Conservation (phyloP, 2,113 vertebrate species). For the Gambusia holbrooki region DNA sequence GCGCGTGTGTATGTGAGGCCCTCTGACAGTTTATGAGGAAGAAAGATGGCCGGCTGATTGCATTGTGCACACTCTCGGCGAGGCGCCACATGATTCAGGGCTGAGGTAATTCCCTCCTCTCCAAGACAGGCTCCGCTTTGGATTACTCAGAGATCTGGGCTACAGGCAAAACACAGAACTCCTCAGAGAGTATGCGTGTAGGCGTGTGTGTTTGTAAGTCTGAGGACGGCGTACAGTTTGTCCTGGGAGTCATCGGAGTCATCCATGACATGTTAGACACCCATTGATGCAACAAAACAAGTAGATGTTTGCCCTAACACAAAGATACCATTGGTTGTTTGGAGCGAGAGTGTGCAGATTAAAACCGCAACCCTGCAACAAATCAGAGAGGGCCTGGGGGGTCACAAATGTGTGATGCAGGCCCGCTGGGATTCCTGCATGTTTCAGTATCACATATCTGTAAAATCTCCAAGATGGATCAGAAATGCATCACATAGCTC, state of each 20-base stretch:
- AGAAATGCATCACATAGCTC: slow-evolving; percentile 65
- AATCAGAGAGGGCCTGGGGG: slow-evolving; percentile 5
- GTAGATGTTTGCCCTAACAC: slow-evolving; percentile 1
- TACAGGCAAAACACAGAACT: slow-evolving; percentile 40
- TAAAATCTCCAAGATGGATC: slow-evolving; percentile 64
- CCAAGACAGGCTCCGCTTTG: slow-evolving; percentile 51
- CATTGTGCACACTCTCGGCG: slow-evolving; percentile 63
- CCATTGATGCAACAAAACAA: not conserved
- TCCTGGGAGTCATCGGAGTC: not conserved
- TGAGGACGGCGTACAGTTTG: not conserved
- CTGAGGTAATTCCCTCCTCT: slow-evolving; percentile 75
- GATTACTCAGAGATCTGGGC: slow-evolving; percentile 54
- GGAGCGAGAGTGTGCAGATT: slow-evolving; percentile 2
- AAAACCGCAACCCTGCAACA: slow-evolving; percentile 35
- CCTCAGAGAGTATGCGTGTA: not conserved
- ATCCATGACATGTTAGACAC: not conserved
- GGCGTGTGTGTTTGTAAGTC: slow-evolving; percentile 1
- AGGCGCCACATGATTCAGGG: slow-evolving; percentile 68
- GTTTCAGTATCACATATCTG: slow-evolving; percentile 66
- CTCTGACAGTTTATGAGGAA: slow-evolving; percentile 68
- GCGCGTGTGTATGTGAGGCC: slow-evolving; percentile 45
- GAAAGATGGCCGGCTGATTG: slow-evolving; percentile 68
- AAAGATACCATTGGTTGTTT: slow-evolving; percentile 3
- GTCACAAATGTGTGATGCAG: slow-evolving; percentile 43
- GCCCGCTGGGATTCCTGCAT: slow-evolving; percentile 47